Evolutionary conservation across 2,113 vertebrate genomes (phyloP).

Genomic region (Malurus alboscapulatus): DNA sequence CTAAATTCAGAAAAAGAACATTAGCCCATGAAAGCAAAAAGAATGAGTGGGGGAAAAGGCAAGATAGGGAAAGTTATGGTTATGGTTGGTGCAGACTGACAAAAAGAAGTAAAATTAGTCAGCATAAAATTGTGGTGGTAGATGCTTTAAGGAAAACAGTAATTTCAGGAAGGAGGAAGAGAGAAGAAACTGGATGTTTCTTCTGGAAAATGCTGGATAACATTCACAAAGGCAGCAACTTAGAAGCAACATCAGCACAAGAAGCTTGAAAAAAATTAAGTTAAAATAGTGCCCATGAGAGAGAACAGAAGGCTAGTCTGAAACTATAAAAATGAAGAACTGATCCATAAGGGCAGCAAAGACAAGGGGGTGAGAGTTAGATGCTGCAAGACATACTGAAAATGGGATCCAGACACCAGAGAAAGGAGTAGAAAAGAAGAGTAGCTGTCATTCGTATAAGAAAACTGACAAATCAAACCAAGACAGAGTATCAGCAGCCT

Average conservation of each 20-base stretch:
- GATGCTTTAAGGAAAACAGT: neutral
- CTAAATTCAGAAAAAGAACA: neutral
- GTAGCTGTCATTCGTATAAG: neutral
- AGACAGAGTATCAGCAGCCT: neutral
- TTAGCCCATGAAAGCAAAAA: neutral
- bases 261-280: neutral
- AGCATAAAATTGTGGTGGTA: neutral
- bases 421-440: neutral
- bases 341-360: neutral
- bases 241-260: neutral
- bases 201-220: neutral
- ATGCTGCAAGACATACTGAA: neutral
- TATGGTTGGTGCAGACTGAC: neutral
- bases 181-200: neutral
- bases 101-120: neutral
- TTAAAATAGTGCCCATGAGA: neutral
- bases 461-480: neutral
- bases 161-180: neutral
- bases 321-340: neutral
- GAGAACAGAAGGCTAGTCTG: neutral
- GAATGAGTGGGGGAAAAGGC: neutral
- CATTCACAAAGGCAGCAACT: neutral
- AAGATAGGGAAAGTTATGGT: neutral
- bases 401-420: neutral
- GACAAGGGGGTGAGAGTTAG: neutral